Evolutionary conservation across 2,113 vertebrate genomes (phyloP).

Genomic region (Hyla sarda): DNA sequence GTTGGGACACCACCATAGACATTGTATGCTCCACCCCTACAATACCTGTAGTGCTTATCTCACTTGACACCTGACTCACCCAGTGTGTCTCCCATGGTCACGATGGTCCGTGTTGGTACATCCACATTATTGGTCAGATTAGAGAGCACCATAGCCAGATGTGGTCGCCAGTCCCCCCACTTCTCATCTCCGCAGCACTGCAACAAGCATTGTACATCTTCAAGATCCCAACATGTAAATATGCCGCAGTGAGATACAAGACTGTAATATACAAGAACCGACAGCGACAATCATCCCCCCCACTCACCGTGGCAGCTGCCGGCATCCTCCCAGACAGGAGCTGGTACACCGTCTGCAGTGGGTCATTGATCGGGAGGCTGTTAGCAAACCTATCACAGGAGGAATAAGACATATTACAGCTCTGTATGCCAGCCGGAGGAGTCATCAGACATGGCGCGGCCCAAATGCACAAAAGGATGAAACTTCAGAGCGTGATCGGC

Average conservation of each 20-base stretch:
- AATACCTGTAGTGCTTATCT: no score
- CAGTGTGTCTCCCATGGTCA: slow-evolving; percentile 96
- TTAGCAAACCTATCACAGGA: slow-evolving; percentile 91
- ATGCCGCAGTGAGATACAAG: no score
- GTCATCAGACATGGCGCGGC: no score
- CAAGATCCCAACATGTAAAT: no score
- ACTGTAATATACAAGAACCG: no score
- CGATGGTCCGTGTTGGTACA: slow-evolving; percentile 88
- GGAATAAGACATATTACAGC: background rate
- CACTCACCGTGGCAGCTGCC: slow-evolving; percentile 90
- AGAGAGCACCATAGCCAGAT: slow-evolving; percentile 96
- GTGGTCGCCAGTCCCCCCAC: slow-evolving; percentile 98
- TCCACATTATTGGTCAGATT: slow-evolving; percentile 90
- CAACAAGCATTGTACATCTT: background rate
- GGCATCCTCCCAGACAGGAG: slow-evolving; percentile 98
- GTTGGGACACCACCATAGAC: no score
- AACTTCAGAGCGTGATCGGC: no score
- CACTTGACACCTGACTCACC: slow-evolving; percentile 77
- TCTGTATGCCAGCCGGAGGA: background rate
- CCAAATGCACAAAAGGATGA: no score
- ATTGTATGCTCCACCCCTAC: no score
- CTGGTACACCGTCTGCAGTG: slow-evolving; percentile 97
- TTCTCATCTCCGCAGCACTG: slow-evolving; percentile 98
- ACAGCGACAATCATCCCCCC: no score
- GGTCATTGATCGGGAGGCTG: slow-evolving; percentile 97